These are phyloP conservation scores for Aricia agestis DNA, from an alignment of 1,140 invertebrate genomes.

Conservation along the genomic window DNA sequence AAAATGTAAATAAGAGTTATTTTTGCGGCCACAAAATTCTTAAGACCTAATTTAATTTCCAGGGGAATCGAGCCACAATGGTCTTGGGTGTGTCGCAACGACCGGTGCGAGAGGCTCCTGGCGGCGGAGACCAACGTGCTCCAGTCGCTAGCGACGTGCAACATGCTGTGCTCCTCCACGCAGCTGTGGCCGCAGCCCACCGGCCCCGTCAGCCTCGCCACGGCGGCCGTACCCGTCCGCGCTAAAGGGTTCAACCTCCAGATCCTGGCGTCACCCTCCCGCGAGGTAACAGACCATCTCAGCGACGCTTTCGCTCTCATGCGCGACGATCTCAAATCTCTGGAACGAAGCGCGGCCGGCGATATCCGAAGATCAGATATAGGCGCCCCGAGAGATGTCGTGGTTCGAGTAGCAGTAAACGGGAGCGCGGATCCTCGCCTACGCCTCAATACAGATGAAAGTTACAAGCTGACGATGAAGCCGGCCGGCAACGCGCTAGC, in stretches of 20 bases:
- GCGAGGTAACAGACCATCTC: constrained; percentile 46
- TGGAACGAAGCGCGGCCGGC: constrained; percentile 53
- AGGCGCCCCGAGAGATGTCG: constrained; percentile 47
- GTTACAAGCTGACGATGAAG: constrained; percentile 80
- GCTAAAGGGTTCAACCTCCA: constrained; percentile 44
- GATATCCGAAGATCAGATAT: constrained; percentile 67
- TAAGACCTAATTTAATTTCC: constrained; percentile 24
- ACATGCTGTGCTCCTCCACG: constrained; percentile 77
- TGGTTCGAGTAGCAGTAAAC: constrained; percentile 75
- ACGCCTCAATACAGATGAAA: constrained; percentile 83
- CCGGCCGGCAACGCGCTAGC: constrained; percentile 75
- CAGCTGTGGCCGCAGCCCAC: constrained; percentile 78
- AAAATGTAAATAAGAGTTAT: no score
- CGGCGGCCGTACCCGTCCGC: constrained; percentile 55
- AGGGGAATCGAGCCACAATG: constrained; percentile 65
- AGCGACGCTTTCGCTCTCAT: constrained; percentile 58
- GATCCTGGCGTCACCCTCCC: constrained; percentile 48
- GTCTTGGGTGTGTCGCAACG: constrained; percentile 75
- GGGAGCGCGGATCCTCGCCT: constrained; percentile 75
- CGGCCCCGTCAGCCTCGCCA: constrained; percentile 72
- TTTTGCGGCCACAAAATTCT: background rate
- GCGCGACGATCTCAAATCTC: constrained; percentile 41
- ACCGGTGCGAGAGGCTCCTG: constrained; percentile 69
- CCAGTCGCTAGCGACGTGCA: constrained; percentile 75
- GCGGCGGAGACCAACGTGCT: constrained; percentile 48